Evolutionary conservation across 2,888 invertebrate genomes (phyloP).

Genomic region (Synergus gifuensis): DNA sequence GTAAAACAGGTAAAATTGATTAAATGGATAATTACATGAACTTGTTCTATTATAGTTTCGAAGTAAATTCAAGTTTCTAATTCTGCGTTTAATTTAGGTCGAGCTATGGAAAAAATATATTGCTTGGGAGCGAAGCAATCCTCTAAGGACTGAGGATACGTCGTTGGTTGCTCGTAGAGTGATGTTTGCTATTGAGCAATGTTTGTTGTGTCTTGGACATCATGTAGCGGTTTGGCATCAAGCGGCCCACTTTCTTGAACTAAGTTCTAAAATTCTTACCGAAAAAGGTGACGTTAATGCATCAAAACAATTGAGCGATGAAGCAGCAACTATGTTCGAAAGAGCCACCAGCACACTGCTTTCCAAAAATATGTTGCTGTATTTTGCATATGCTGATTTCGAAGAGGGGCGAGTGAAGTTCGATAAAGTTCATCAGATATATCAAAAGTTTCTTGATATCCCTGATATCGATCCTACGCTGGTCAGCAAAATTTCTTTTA

Average conservation of each 20-base stretch:
- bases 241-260: conserved; percentile 97
- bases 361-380: conserved; percentile 94
- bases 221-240: conserved; percentile 99
- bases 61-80: background rate
- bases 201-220: conserved; percentile 96
- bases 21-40: too few relatives aligned
- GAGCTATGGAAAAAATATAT: conserved; percentile 99
- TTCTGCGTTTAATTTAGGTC: conserved; percentile 81
- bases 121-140: conserved; percentile 97
- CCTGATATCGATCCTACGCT: conserved; percentile 96
- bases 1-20: conserved; percentile 87
- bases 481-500: conserved; percentile 79
- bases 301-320: conserved; percentile 94
- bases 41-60: background rate
- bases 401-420: conserved; percentile 98
- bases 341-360: conserved; percentile 93
- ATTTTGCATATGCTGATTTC: conserved; percentile 99
- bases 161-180: conserved; percentile 95
- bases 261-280: conserved; percentile 93
- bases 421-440: conserved; percentile 97
- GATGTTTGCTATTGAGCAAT: conserved; percentile 99
- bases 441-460: conserved; percentile 93
- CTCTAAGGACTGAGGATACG: conserved; percentile 96
- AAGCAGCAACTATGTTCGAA: conserved; percentile 96
- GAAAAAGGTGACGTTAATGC: conserved; percentile 98